Conservation (phyloP, 92 coral and sea anemone species). For the Epizoanthus rinbou region DNA sequence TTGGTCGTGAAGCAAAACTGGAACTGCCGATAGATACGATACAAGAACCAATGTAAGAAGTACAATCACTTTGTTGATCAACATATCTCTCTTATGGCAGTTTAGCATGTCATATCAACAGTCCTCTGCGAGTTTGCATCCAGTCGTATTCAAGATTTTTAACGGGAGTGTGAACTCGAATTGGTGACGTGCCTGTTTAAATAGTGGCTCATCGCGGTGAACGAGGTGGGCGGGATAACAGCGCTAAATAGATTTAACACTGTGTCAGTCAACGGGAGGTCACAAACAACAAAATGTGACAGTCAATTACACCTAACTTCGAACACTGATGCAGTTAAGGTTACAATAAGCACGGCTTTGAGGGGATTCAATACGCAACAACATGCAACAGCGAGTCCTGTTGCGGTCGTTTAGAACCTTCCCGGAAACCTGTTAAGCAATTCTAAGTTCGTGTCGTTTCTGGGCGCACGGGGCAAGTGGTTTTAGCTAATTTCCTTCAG, state of each 20-base stretch:
- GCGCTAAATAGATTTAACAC: conserved; percentile 84
- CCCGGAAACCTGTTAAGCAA: conserved; percentile 52
- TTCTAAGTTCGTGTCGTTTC: conserved; percentile 43
- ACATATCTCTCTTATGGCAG: conserved; percentile 59
- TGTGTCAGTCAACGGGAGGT: conserved; percentile 89
- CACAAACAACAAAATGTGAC: conserved; percentile 85
- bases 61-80: conserved; percentile 68
- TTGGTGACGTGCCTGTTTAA: conserved; percentile 62
- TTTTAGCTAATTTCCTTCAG: conserved; percentile 75
- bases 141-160: conserved; percentile 52
- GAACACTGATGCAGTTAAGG: conserved; percentile 64
- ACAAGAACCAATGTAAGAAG: conserved; percentile 72
- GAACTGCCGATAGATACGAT: conserved; percentile 76
- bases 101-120: conserved; percentile 55
- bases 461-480: conserved; percentile 65
- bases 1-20: conserved; percentile 68
- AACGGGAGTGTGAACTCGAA: conserved; percentile 15
- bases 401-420: conserved; percentile 51
- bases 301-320: conserved; percentile 78
- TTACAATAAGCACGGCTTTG: conserved; percentile 46
- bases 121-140: conserved; percentile 41
- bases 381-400: conserved; percentile 27
- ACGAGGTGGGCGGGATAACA: conserved; percentile 90
- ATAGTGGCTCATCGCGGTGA: conserved; percentile 52
- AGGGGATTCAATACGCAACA: conserved; percentile 47